Evolutionary conservation across 2,797 vertebrate species (phyloP).

Genomic region (Micrastur ruficollis): DNA sequence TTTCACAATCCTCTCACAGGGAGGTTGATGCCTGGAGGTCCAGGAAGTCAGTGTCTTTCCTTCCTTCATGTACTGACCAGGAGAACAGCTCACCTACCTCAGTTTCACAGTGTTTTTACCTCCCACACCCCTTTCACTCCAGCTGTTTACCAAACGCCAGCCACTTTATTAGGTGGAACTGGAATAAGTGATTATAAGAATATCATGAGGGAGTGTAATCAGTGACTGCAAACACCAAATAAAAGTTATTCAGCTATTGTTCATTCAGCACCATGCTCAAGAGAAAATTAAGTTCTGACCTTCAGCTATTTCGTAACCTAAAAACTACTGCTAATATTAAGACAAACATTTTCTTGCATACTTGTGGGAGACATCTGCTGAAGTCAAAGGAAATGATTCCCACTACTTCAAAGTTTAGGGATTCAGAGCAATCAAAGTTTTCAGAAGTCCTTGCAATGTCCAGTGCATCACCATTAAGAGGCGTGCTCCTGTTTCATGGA

Average conservation of each 20-base stretch:
- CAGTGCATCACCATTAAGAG: neutral
- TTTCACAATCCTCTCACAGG: neutral
- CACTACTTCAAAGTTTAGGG: neutral
- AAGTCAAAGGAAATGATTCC: neutral
- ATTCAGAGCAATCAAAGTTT: neutral
- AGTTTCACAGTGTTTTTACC: neutral
- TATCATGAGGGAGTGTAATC: neutral
- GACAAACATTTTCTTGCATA: neutral
- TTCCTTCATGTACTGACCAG: neutral
- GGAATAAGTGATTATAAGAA: neutral
- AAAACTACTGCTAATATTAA: neutral
- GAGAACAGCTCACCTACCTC: neutral
- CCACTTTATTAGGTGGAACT: neutral
- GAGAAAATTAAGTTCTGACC: slow-evolving; percentile 3
- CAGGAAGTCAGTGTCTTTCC: neutral
- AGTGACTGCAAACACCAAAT: neutral
- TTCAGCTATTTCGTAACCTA: neutral
- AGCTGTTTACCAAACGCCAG: neutral
- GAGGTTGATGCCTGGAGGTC: neutral
- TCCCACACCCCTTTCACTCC: neutral
- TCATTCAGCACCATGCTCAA: neutral
- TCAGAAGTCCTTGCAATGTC: neutral
- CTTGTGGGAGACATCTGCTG: neutral
- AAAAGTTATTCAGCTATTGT: slow-evolving; percentile 3
- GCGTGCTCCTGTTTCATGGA: neutral